Base-by-base conservation (phyloP, 2,888 invertebrate species). In the Acleris sparsana region DNA sequence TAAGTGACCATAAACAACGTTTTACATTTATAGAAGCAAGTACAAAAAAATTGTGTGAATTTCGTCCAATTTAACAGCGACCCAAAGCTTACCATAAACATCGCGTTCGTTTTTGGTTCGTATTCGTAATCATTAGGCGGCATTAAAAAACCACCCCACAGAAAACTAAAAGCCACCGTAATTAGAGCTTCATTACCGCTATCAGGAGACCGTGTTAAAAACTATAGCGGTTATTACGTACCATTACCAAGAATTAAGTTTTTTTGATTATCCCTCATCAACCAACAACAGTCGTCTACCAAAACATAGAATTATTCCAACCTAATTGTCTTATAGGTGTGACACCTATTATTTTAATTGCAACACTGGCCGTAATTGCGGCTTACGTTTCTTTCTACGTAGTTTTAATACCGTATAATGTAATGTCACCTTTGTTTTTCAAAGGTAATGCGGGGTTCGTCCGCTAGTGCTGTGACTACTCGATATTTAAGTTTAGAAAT, bases 261-360 rank as follows among this genome's bases (percentile, higher is more conserved):
- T 81, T 82, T 84, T 84, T 83, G 83, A 84, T 85, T 84, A 83
- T 78, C 80, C 76, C 81, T 83, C 81, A 84, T 85, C 82, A 82
- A 79, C 71, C 61, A 71, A 71, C 71, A 58, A 72, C 72, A 76
- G 70, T 68, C 71, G 69, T 70, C 77, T 73, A 80, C 83, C 82
- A 82, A 84, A 84, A 85, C 85, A 84, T 89, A 83, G 85, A 88
- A 88, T 89, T 88, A 83, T 88, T 82, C 82, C 82, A 77, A 77
- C 82, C 83, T 90, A 92, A 92, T 91, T 90, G 91, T 91, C 85
- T 88, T 80, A 86, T 89, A 92, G 92, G 92, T 92, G 92, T 90
- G 92, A 92, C 92, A 78, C 82, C 86, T 83, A 92, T 92, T 92
- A 92, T 89, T 89, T 91, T 92, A 92, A 92, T 92, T 90, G 91